phyloP scores from a whole-genome alignment of 2,888 invertebrate species.

The Tryphoninae sp. region DNA sequence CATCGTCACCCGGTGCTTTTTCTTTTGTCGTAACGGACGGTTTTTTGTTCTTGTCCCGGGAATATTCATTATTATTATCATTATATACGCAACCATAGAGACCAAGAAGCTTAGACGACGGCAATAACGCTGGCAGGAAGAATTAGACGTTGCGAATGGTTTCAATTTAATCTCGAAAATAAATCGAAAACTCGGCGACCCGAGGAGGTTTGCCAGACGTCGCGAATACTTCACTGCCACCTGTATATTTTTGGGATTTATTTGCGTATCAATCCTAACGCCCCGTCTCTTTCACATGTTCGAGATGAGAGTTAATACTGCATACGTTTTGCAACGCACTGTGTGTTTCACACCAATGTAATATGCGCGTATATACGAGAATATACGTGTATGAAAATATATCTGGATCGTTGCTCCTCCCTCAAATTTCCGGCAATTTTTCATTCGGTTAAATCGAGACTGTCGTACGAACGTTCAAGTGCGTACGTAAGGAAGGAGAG shows the following conservation, averaged over 20 bases:
- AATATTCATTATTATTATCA: neutral
- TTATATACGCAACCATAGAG: slow-evolving; percentile 18
- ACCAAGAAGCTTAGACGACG: slow-evolving; percentile 57
- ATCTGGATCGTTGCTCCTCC: slow-evolving; percentile 34
- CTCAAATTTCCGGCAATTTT: slow-evolving; percentile 48
- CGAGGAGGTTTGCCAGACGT: slow-evolving; percentile 59
- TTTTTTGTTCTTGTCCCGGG: neutral
- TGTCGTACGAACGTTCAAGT: slow-evolving; percentile 19
- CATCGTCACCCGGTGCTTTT: too few species aligned
- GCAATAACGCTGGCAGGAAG: slow-evolving; percentile 66
- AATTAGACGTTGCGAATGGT: slow-evolving; percentile 66
- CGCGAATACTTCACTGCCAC: slow-evolving; percentile 61
- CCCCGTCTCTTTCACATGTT: slow-evolving; percentile 16
- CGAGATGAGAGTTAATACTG: slow-evolving; percentile 46
- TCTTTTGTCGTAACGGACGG: too few species aligned
- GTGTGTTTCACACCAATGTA: neutral
- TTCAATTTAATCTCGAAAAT: slow-evolving; percentile 66
- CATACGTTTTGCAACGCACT: slow-evolving; percentile 32
- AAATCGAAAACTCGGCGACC: slow-evolving; percentile 62
- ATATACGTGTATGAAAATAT: slow-evolving; percentile 5
- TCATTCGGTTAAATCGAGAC: slow-evolving; percentile 47
- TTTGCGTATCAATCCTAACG: slow-evolving; percentile 55
- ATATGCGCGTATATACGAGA: neutral
- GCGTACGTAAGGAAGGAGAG: slow-evolving; percentile 19
- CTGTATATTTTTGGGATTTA: slow-evolving; percentile 63